Base-by-base conservation (phyloP, 2,888 invertebrate species). In the Pseudoips prasinana region DNA sequence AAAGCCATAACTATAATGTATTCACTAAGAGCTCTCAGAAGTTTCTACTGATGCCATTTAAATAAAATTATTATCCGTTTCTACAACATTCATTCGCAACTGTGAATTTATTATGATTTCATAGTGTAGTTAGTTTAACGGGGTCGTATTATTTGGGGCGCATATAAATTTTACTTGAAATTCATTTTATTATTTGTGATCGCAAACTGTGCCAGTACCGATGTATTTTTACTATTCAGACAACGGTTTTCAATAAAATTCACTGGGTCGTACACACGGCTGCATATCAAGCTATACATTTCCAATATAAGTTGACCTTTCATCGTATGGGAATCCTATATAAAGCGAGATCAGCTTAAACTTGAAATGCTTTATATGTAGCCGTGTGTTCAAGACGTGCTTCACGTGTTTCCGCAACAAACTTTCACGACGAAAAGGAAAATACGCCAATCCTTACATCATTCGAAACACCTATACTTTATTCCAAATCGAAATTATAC, bases 221-320 rank as follows among this genome's bases (percentile, higher is more conserved):
- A 39, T 34, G 31, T 53, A 57, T 47, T 69, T 59, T 45, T 32
- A 33, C 35, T 41, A 45, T 58, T 46, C 46, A 48, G 63, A 64
- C 58, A 58, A 57, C 58, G 64, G 60, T 58, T 67, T 63, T 69
- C 66, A 66, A 70, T 72, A 65, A 67, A 64, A 36, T 61, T 55
- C 38, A 32, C 30, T 29, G 39, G 9, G 23, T 33, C 33, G 35
- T 8, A n/a, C n/a, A n/a, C n/a, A n/a, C n/a, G n/a, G n/a, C n/a
- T n/a, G n/a, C n/a, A n/a, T n/a, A n/a, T n/a, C n/a, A n/a, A n/a
- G n/a, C n/a, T n/a, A n/a, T n/a, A n/a, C n/a, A n/a, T n/a, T n/a
- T n/a, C n/a, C n/a, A n/a, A n/a, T n/a, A n/a, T n/a, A n/a, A n/a
- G n/a, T n/a, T n/a, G n/a, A n/a, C n/a, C n/a, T n/a, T n/a, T n/a